These are phyloP conservation scores for Ashinkailepas kermadecensis DNA, from an alignment of 2,888 invertebrate species.

Conservation along the genomic window DNA sequence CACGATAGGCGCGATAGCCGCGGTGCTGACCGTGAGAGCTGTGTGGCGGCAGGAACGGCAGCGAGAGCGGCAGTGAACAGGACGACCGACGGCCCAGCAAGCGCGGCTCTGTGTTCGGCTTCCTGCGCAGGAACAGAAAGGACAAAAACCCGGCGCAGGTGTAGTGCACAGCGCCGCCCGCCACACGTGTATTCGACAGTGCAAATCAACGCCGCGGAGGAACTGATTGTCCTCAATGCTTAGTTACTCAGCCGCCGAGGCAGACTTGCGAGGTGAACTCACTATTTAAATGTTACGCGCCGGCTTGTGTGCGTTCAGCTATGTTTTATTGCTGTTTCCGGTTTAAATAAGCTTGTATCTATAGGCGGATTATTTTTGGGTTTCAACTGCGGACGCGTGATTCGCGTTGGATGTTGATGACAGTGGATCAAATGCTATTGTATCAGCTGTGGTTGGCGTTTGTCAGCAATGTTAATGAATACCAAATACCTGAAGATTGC, in stretches of 20 bases:
- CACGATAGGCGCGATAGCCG: too few species aligned
- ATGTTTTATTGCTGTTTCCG: constrained; percentile 10
- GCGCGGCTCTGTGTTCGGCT: constrained; percentile 15
- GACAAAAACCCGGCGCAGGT: constrained; percentile 21
- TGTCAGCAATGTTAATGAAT: neutral
- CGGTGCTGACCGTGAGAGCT: neutral
- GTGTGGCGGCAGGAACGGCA: neutral
- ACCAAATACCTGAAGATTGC: constrained; percentile 15
- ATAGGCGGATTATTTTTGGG: neutral
- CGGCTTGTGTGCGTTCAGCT: neutral
- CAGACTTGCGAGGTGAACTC: neutral
- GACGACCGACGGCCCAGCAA: neutral
- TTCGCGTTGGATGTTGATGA: neutral
- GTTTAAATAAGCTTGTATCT: neutral
- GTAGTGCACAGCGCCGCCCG: neutral
- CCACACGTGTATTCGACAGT: neutral
- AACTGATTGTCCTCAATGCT: neutral
- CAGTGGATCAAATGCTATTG: neutral
- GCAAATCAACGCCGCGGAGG: neutral
- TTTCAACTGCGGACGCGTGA: neutral
- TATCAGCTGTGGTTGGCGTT: neutral
- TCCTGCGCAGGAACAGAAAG: constrained; percentile 20
- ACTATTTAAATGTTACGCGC: constrained; percentile 15
- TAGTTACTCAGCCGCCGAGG: neutral
- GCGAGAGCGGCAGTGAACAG: constrained; percentile 9